These are phyloP conservation scores for Gymnoscopelus braueri DNA, from an alignment of 2,797 vertebrate genomes.

Conservation along the genomic window DNA sequence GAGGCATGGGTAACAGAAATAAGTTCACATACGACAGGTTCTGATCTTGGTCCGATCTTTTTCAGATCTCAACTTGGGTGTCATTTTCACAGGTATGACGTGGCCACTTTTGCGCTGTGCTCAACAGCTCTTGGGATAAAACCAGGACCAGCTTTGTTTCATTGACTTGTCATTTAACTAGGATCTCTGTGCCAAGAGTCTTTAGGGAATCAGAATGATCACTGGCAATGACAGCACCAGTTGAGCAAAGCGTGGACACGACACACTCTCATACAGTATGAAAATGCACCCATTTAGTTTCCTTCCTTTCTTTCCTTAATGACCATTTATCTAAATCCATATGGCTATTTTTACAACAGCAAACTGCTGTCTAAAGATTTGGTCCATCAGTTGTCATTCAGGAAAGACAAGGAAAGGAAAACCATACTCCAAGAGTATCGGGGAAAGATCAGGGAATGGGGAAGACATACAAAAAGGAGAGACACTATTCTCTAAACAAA, in stretches of 20 bases:
- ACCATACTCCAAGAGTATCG: conserved; percentile 46
- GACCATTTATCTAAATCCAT: conserved; percentile 47
- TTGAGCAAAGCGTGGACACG: conserved; percentile 8
- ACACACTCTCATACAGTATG: conserved; percentile 24
- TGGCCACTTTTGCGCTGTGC: conserved; percentile 18
- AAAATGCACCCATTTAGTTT: conserved; percentile 67
- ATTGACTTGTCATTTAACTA: conserved; percentile 34
- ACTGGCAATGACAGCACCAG: background rate
- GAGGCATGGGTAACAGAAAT: background rate
- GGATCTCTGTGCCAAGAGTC: conserved; percentile 40
- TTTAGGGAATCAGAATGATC: conserved; percentile 20
- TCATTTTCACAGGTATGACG: conserved; percentile 37
- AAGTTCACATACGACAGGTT: background rate
- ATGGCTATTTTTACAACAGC: conserved; percentile 41
- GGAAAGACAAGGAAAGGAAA: conserved; percentile 30
- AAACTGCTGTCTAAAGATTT: conserved; percentile 39
- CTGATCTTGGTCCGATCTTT: conserved; percentile 28
- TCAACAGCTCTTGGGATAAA: conserved; percentile 29
- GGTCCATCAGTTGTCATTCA: conserved; percentile 54
- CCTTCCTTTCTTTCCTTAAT: conserved; percentile 55
- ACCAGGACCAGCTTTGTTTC: conserved; percentile 37
- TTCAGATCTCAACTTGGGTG: conserved; percentile 60
- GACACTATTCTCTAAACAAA: conserved; percentile 45
- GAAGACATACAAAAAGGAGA: conserved; percentile 42
- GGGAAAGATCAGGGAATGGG: conserved; percentile 30